Evolutionary conservation across 2,888 invertebrate species (phyloP).

Genomic region (Theretra japonica): DNA sequence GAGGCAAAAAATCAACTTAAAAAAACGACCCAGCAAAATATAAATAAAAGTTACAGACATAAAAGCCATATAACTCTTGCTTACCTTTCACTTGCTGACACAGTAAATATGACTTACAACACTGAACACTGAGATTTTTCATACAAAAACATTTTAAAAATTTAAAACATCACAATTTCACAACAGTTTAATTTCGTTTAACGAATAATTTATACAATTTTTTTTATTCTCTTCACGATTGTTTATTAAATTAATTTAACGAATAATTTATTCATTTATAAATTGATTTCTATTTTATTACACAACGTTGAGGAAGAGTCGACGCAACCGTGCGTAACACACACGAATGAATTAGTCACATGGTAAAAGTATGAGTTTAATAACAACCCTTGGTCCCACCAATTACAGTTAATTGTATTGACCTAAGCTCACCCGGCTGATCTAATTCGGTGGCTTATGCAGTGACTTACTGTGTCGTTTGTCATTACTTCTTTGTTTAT

Average conservation of each 20-base stretch:
- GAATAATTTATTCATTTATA: background rate
- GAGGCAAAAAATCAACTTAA: background rate
- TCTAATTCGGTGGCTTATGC: constrained; percentile 74
- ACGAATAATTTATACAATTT: too few relatives aligned
- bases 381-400: constrained; percentile 67
- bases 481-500: background rate
- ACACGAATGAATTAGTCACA: constrained; percentile 37
- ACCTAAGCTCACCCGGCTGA: constrained; percentile 79
- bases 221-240: too few relatives aligned
- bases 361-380: constrained; percentile 44
- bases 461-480: constrained; percentile 44
- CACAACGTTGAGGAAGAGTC: background rate
- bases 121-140: constrained; percentile 34
- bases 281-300: background rate
- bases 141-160: background rate
- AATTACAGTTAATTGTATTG: constrained; percentile 82
- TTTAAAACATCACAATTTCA: too few relatives aligned
- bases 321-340: constrained; percentile 1
- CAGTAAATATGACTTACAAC: constrained; percentile 38
- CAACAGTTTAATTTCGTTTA: too few relatives aligned
- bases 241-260: background rate
- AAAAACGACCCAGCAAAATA: constrained; percentile 3
- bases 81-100: constrained; percentile 39
- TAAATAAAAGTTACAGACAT: constrained; percentile 27
- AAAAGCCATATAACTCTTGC: constrained; percentile 8